Evolutionary conservation across 2,797 vertebrate species (phyloP).

Genomic region (Pipistrellus pygmaeus): DNA sequence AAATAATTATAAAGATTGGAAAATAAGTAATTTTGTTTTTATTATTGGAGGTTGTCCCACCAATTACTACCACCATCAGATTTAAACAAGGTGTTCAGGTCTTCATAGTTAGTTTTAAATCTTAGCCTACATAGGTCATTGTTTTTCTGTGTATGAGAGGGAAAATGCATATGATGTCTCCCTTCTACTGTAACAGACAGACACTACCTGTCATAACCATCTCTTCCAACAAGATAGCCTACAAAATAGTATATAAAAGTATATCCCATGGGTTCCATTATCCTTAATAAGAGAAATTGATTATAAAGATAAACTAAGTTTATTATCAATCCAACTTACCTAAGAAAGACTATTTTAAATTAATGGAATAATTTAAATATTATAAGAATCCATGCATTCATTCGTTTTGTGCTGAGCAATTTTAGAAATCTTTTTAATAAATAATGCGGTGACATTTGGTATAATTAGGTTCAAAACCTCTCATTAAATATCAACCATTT

Average conservation of each 20-base stretch:
- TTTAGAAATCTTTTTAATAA: conserved; percentile 84
- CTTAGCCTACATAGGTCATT: neutral
- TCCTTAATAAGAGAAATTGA: conserved; percentile 53
- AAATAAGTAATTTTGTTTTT: neutral
- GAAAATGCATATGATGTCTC: neutral
- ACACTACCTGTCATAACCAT: neutral
- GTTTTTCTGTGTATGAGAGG: neutral
- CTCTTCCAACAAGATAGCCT: conserved; percentile 52
- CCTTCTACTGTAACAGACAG: neutral
- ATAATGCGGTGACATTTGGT: conserved; percentile 85
- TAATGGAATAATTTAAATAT: conserved; percentile 78
- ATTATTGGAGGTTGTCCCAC: neutral
- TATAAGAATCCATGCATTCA: conserved; percentile 69
- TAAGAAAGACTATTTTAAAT: conserved; percentile 77
- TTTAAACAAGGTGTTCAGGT: neutral
- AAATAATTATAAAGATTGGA: neutral
- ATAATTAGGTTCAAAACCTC: conserved; percentile 86
- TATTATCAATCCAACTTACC: conserved; percentile 35
- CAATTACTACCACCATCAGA: neutral
- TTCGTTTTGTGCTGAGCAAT: conserved; percentile 66
- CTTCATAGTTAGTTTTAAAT: neutral
- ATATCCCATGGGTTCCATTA: conserved; percentile 11
- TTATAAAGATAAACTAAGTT: conserved; percentile 64
- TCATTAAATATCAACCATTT: conserved; percentile 85
- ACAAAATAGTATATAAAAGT: conserved; percentile 2